phyloP scores from a whole-genome alignment of 2,113 vertebrate genomes.

The Phaethornis superciliosus region DNA sequence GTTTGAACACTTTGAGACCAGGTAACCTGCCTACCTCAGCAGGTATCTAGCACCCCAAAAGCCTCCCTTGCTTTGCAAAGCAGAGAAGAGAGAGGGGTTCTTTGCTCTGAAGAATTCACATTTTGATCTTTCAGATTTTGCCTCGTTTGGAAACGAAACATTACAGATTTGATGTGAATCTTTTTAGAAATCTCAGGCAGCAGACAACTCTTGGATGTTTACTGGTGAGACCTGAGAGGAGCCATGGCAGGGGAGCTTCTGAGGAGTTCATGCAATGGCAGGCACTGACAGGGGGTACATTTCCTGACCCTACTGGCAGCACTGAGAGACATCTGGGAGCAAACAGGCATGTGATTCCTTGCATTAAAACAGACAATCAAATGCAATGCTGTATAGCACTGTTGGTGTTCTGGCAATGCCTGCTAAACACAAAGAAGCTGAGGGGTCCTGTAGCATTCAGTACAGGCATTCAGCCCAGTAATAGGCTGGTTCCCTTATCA shows the following conservation, averaged over 20 bases:
- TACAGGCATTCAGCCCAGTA: not conserved
- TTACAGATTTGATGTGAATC: not conserved
- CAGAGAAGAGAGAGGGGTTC: not conserved
- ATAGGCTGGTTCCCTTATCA: not conserved
- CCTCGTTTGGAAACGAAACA: not conserved
- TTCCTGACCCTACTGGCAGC: not conserved
- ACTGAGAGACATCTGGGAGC: not conserved
- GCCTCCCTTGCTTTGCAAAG: not conserved
- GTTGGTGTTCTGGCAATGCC: not conserved
- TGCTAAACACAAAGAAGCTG: not conserved
- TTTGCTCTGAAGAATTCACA: not conserved
- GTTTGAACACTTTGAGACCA: not conserved
- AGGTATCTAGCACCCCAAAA: not conserved
- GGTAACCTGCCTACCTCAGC: not conserved
- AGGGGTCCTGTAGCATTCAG: not conserved
- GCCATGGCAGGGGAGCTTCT: not conserved
- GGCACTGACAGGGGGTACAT: rapidly evolving
- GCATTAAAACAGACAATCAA: not conserved
- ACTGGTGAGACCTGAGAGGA: not conserved
- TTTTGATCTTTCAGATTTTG: not conserved
- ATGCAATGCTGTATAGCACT: rapidly evolving
- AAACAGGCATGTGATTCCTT: not conserved
- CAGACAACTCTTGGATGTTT: not conserved
- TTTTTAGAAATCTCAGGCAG: not conserved
- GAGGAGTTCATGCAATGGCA: not conserved